phyloP scores from a whole-genome alignment of 1,140 invertebrate genomes.

The Sycobia sp. region DNA sequence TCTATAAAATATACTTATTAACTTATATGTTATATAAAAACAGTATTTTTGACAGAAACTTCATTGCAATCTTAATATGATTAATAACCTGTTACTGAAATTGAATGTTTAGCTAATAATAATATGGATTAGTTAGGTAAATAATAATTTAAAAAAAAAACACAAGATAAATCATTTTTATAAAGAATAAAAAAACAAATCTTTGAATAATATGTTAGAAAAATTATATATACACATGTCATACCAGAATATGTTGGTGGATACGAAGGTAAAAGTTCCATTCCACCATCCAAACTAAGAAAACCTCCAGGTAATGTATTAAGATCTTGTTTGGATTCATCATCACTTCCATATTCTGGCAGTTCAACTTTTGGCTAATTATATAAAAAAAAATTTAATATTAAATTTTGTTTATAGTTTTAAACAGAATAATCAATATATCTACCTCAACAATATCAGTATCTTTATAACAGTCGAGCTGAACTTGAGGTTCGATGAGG shows the following conservation, averaged over 20 bases:
- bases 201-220: too few relatives aligned
- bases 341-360: conserved; percentile 67
- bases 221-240: neutral
- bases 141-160: too few relatives aligned
- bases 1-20: too few relatives aligned
- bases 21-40: too few relatives aligned
- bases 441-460: conserved; percentile 60
- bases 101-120: too few relatives aligned
- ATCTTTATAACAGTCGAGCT: conserved; percentile 62
- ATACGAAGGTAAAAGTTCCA: conserved; percentile 59
- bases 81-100: too few relatives aligned
- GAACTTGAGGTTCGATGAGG: conserved; percentile 60
- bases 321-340: conserved; percentile 60
- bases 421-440: conserved; percentile 2
- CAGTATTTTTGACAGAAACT: too few relatives aligned
- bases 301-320: conserved; percentile 58
- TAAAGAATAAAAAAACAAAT: neutral
- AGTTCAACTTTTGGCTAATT: conserved; percentile 64
- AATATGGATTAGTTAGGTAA: too few relatives aligned
- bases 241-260: conserved; percentile 57
- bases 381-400: neutral
- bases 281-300: conserved; percentile 59
- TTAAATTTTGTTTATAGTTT: conserved; percentile 23
- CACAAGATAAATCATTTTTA: too few relatives aligned
- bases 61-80: too few relatives aligned